A percentile compares a stretch with the other conserved stretches of the same genome.
These are phyloP conservation scores for Asteroscopus sphinx DNA, from an alignment of 2,888 invertebrate genomes.

Conservation along the genomic window DNA sequence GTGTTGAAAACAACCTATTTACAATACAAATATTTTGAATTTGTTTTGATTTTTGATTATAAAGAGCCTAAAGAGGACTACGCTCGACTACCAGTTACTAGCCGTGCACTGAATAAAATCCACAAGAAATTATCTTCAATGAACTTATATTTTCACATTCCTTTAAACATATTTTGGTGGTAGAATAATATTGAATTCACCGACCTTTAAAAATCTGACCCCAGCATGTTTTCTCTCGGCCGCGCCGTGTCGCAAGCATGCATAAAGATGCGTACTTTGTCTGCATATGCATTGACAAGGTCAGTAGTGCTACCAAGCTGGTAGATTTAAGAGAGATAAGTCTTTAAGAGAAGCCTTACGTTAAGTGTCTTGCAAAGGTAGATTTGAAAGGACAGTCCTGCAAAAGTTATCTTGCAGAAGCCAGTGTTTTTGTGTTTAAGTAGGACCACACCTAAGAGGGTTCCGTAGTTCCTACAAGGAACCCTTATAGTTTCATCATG, in stretches of 20 bases:
- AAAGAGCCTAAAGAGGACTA: no score
- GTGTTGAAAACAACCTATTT: no score
- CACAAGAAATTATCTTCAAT: neutral
- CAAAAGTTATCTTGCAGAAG: no score
- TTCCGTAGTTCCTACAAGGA: no score
- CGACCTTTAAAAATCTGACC: constrained; percentile 49
- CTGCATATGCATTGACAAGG: constrained; percentile 43
- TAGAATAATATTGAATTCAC: constrained; percentile 14
- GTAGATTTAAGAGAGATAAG: constrained; percentile 15
- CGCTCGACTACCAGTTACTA: no score
- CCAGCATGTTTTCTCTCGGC: constrained; percentile 29
- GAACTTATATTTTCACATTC: neutral
- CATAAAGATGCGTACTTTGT: constrained; percentile 43
- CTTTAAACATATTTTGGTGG: neutral
- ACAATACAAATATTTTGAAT: no score
- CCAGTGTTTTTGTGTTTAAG: neutral
- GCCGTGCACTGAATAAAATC: no score
- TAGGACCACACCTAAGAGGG: no score
- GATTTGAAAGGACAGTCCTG: neutral
- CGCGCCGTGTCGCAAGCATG: constrained; percentile 42
- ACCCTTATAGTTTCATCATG: no score
- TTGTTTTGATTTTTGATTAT: no score
- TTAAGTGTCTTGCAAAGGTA: neutral
- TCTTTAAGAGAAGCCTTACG: neutral
- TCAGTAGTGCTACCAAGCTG: constrained; percentile 25